A percentile compares a stretch with the other conserved stretches of the same genome.
Conservation (phyloP, 2,797 vertebrate genomes). For the Cryptoblepharus egeriae region DNA sequence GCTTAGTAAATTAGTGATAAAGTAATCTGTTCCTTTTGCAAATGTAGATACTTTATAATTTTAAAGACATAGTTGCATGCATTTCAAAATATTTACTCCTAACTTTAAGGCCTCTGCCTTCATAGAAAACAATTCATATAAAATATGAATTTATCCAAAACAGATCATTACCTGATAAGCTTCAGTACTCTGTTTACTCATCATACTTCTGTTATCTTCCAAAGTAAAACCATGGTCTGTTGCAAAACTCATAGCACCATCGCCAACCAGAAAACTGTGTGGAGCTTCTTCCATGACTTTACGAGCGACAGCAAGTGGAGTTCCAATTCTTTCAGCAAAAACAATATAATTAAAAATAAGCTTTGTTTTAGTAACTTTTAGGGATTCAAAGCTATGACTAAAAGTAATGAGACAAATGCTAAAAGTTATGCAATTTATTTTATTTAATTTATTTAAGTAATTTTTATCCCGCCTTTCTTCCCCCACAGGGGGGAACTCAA, state of each 20-base stretch:
- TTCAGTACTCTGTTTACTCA: constrained; percentile 55
- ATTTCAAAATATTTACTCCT: neutral
- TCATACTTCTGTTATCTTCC: constrained; percentile 61
- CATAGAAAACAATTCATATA: constrained; percentile 18
- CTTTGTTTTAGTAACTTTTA: constrained; percentile 3
- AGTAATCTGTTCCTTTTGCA: neutral
- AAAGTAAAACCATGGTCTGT: constrained; percentile 47
- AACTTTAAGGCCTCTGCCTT: neutral
- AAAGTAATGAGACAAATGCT: neutral
- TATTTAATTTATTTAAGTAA: no score
- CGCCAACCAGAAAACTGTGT: constrained; percentile 75
- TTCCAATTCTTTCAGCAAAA: constrained; percentile 64
- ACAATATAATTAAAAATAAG: constrained; percentile 9
- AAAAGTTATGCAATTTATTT: neutral
- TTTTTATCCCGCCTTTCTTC: no score
- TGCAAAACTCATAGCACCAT: constrained; percentile 71
- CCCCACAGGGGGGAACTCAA: no score
- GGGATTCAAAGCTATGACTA: neutral
- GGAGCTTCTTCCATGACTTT: constrained; percentile 76
- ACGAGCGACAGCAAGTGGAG: constrained; percentile 75
- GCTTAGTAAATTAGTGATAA: neutral
- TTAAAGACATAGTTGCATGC: neutral
- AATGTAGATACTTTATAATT: neutral
- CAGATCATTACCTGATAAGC: constrained; percentile 61
- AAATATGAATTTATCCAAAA: neutral